These are phyloP conservation scores for Ophioninae sp. DNA, from an alignment of 2,888 invertebrate genomes.

Conservation along the genomic window DNA sequence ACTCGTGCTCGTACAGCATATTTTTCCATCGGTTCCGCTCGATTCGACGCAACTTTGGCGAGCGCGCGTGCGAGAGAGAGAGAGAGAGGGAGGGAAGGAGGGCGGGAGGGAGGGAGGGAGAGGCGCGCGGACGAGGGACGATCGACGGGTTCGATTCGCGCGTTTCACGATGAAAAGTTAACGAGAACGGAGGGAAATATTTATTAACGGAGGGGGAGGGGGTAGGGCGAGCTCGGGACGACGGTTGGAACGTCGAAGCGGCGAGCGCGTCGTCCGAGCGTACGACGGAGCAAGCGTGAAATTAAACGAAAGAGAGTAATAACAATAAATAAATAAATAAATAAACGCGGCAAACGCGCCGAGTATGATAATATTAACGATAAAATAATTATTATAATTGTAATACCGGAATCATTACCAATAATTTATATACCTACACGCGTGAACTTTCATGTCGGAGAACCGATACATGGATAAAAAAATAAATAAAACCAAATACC, in stretches of 20 bases:
- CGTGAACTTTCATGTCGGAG: slow-evolving; percentile 66
- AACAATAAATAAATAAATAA: slow-evolving; percentile 62
- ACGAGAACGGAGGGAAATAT: slow-evolving; percentile 40
- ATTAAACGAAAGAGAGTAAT: slow-evolving; percentile 46
- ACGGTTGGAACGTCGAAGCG: slow-evolving; percentile 30
- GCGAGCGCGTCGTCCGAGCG: slow-evolving; percentile 40
- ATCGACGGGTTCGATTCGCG: too few relatives aligned
- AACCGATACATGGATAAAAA: slow-evolving; percentile 1
- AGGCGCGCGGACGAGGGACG: slow-evolving; percentile 31
- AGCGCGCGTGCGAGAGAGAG: background rate
- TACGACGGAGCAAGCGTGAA: slow-evolving; percentile 21
- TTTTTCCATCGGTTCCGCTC: too few relatives aligned
- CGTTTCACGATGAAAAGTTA: background rate
- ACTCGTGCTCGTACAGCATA: too few relatives aligned
- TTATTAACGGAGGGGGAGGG: slow-evolving; percentile 52
- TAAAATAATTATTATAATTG: slow-evolving; percentile 77
- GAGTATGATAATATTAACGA: slow-evolving; percentile 76
- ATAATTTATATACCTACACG: slow-evolving; percentile 80
- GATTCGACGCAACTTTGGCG: too few relatives aligned
- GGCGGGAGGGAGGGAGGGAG: slow-evolving; percentile 20
- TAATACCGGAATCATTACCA: slow-evolving; percentile 80
- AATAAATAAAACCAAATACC: slow-evolving; percentile 77
- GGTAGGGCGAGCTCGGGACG: slow-evolving; percentile 12
- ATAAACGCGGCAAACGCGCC: slow-evolving; percentile 68
- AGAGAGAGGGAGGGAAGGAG: slow-evolving; percentile 6